Evolutionary conservation across 2,113 vertebrate species (phyloP), one percentile per base, ranked within the genome.

Genomic region (Indicator maculatus): DNA sequence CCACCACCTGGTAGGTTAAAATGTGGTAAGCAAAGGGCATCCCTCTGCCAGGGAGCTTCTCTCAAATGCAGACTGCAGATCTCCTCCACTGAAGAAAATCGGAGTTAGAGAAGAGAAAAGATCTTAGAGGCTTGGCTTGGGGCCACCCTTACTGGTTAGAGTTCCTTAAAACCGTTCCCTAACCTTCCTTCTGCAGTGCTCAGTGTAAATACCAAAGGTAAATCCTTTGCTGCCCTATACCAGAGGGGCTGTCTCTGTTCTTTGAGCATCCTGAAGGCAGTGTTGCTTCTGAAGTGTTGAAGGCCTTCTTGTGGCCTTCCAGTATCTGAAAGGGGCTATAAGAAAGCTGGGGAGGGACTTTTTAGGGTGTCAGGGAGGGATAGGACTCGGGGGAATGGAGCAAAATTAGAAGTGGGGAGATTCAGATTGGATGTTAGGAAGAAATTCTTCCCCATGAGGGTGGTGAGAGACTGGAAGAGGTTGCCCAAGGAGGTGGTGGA

Each of bases 281-380:
- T 88, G 39, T 15, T 88, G 30, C 90, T 94, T 85, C 63, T 72
- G n/a, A 88, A 82, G 63, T 74, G 41, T 69, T 76, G 58, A 96
- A 96, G 72, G 59, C 41, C 41, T 41, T 41, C 12, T 41, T 41
- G 41, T 41, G 41, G 41, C 41, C 41, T 41, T 41, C 41, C 41
- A 41, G 41, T 45, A 45, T 45, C 45, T 45, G 45, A 45, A 45
- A 17, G 45, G 45, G 45, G 45, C 45, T 45, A 8, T 17, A 45
- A 19, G 45, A 45, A 45, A 19, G 45, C 45, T 45, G 45, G 45
- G 45, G 45, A 45, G 45, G 45, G 45, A 19, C 18, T 45, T 19
- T 45, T 19, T 45, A 45, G 45, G 18, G 45, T 45, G 41, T 41
- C 14, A 41, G 41, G 41, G 41, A 41, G 41, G 14, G 41, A 41